Evolutionary conservation across 2,888 invertebrate genomes (phyloP).

Genomic region (Corbicula japonica): DNA sequence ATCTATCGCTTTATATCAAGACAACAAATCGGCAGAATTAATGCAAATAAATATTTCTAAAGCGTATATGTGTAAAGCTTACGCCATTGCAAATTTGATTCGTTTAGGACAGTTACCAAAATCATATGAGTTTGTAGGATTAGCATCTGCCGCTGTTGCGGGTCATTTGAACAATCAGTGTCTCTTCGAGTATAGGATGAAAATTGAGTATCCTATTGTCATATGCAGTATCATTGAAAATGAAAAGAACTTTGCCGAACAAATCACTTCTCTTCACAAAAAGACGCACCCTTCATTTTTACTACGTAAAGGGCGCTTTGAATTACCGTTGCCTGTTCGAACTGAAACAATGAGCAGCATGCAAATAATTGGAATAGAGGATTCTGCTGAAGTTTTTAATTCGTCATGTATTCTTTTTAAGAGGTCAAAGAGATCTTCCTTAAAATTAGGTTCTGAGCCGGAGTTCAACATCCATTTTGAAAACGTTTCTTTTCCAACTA

Average conservation of each 20-base stretch:
- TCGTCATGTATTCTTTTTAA: no score
- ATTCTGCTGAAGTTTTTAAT: constrained; percentile 22
- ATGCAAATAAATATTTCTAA: no score
- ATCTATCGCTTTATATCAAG: no score
- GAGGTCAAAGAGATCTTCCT: no score
- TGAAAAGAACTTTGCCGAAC: neutral
- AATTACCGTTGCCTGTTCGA: neutral
- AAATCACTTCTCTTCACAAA: neutral
- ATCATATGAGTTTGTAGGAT: constrained; percentile 2
- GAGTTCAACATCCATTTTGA: constrained; percentile 47
- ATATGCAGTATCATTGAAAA: neutral
- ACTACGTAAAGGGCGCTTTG: constrained; percentile 13
- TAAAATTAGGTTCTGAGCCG: no score
- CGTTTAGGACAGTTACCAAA: neutral
- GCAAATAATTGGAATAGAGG: constrained; percentile 35
- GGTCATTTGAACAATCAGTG: neutral
- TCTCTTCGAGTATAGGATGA: no score
- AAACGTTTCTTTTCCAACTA: constrained; percentile 21
- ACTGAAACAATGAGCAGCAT: constrained; percentile 7
- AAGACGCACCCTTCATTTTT: constrained; percentile 13
- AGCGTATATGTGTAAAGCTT: constrained; percentile 29
- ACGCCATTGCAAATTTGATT: constrained; percentile 25
- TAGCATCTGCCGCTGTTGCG: constrained; percentile 27
- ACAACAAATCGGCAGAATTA: no score
- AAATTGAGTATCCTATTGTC: no score